Evolutionary conservation across 2,797 vertebrate species (phyloP).

Genomic region (Eospalax fontanierii): DNA sequence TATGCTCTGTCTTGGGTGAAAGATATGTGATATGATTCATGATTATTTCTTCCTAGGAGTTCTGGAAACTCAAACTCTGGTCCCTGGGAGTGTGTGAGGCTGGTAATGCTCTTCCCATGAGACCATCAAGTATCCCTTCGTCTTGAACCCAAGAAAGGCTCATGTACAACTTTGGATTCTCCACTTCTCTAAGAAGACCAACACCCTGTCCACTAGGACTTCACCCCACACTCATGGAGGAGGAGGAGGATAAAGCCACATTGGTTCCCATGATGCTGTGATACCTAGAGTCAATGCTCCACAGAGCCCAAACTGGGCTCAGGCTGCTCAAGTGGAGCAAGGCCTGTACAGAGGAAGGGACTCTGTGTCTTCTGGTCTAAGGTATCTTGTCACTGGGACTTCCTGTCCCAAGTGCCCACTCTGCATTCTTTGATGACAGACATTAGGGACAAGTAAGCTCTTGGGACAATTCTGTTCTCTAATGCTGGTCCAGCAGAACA

Average conservation of each 20-base stretch:
- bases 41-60: not conserved
- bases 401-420: too few relatives aligned
- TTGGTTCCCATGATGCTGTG: not conserved
- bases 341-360: not conserved
- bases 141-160: not conserved
- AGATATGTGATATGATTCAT: not conserved
- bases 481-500: not conserved
- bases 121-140: too few relatives aligned
- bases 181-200: too few relatives aligned
- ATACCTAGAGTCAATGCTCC: not conserved
- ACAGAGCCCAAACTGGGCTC: not conserved
- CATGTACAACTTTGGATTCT: not conserved
- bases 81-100: not conserved
- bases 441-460: not conserved
- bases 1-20: not conserved
- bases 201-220: too few relatives aligned
- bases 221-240: not conserved
- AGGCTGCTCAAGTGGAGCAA: not conserved
- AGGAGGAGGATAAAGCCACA: not conserved
- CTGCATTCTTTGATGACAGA: not conserved
- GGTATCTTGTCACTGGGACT: not conserved
- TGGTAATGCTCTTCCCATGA: not conserved
- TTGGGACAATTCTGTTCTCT: not conserved
- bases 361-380: not conserved
- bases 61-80: not conserved